Conservation (phyloP, 2,113 vertebrate species). For the Chaetura pelagica region DNA sequence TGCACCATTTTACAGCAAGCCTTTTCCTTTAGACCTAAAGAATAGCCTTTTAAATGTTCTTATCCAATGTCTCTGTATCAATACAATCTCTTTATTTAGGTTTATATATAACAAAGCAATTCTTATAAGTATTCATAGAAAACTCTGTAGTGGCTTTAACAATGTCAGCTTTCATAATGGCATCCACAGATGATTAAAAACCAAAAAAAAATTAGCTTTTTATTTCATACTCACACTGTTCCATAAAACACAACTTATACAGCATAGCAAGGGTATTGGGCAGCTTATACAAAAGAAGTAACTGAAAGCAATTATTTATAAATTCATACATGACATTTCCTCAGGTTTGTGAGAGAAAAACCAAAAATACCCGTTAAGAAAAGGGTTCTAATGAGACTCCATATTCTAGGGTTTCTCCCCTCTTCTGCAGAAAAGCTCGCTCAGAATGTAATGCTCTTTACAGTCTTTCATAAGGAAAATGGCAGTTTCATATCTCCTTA, state of each 20-base stretch:
- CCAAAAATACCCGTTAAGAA: slow-evolving; percentile 80
- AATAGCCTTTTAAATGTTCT: slow-evolving; percentile 80
- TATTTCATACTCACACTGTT: slow-evolving; percentile 80
- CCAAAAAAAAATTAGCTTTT: slow-evolving; percentile 71
- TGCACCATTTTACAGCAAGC: slow-evolving; percentile 91
- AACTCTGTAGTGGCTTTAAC: slow-evolving; percentile 87
- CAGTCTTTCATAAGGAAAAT: slow-evolving; percentile 64
- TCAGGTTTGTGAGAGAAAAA: slow-evolving; percentile 74
- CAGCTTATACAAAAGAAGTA: slow-evolving; percentile 82
- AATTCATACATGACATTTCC: slow-evolving; percentile 78
- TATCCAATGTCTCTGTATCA: slow-evolving; percentile 79
- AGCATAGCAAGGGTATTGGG: slow-evolving; percentile 80
- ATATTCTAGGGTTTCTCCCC: slow-evolving; percentile 63
- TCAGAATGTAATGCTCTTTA: slow-evolving; percentile 71
- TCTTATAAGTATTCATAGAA: slow-evolving; percentile 91
- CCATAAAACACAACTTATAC: slow-evolving; percentile 82
- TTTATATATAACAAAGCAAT: slow-evolving; percentile 86
- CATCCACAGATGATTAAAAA: slow-evolving; percentile 81
- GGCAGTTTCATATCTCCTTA: slow-evolving; percentile 52
- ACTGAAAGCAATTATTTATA: slow-evolving; percentile 80
- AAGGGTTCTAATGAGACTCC: slow-evolving; percentile 75
- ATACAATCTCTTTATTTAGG: slow-evolving; percentile 86
- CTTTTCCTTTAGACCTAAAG: slow-evolving; percentile 81
- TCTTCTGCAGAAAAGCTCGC: slow-evolving; percentile 67
- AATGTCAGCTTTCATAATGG: slow-evolving; percentile 85